Base-by-base conservation (phyloP, 2,888 invertebrate genomes). In the Omphaloscelis lunosa region DNA sequence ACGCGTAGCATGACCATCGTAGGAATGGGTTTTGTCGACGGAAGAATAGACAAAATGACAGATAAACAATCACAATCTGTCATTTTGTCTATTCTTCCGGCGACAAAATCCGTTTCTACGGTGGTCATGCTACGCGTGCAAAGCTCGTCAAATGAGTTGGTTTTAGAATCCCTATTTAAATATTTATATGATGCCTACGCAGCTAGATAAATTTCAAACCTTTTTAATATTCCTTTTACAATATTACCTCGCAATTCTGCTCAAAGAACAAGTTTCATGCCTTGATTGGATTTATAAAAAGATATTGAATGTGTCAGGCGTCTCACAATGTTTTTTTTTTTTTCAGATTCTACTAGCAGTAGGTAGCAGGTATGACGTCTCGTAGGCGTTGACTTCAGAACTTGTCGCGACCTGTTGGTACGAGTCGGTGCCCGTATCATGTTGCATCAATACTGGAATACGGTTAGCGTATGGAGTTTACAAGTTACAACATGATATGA, bases 211-310 rank as follows among this genome's bases (percentile, higher is more conserved):
- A 58, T 78, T 27, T 67, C 8, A 34, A 17, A 41, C 29, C 3
- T 29, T 39, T 17, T 56, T 23, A 20, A 23, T 29, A 56, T 12
- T 23, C 29, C 8, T 27, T 39, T 29, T 27, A 34, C 48, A 75
- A 77, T 29, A 51, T 34, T 76, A 53, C 41, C 62, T 23, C 63
- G 62, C 3, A 65, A n/a, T 77, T 63, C 34, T 63, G 34, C 34
- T 41, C 27, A 62, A 61, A 70, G 48, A 83, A 83, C 79, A 51
- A 59, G 58, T 80, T 83, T 51, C 62, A 78, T 68, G 67, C 17
- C 39, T 48, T 78, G 68, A 80, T 59, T 83, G 80, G 63, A 71
- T 83, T 83, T 78, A 83, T 83, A 80, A 80, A 83, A 80, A 80
- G 53, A 79, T 83, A 72, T 68, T 79, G 53, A 71, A 71, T 67